phyloP scores from a whole-genome alignment of 2,113 vertebrate species.

The Neodontobutis hainanensis region DNA sequence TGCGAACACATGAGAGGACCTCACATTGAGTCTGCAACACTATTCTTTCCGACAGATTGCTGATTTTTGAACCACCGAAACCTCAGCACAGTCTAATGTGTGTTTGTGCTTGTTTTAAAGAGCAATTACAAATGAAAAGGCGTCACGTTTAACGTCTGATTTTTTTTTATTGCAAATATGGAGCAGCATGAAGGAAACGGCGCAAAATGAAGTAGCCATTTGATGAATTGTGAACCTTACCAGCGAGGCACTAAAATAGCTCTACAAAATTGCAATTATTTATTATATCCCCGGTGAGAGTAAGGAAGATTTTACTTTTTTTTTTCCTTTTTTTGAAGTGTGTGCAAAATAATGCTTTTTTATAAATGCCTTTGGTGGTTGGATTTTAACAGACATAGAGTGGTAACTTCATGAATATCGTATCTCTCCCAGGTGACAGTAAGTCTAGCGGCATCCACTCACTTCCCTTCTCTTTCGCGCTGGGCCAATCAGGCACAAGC shows the following conservation, averaged over 20 bases:
- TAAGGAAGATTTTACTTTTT: too few relatives aligned
- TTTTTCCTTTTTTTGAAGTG: too few relatives aligned
- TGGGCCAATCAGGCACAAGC: slow-evolving; percentile 71
- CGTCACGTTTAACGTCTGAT: slow-evolving; percentile 42
- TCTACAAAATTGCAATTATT: too few relatives aligned
- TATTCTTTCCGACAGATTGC: slow-evolving; percentile 50
- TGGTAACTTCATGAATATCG: slow-evolving; percentile 16
- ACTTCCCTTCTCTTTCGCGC: slow-evolving; percentile 61
- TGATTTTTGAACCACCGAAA: slow-evolving; percentile 57
- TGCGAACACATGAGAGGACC: slow-evolving; percentile 63
- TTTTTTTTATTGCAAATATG: slow-evolving; percentile 31
- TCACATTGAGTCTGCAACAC: slow-evolving; percentile 63
- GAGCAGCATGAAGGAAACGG: slow-evolving; percentile 21
- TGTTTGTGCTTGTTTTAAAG: slow-evolving; percentile 67
- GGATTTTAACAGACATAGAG: neutral
- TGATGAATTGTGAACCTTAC: slow-evolving; percentile 16
- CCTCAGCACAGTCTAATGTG: slow-evolving; percentile 54
- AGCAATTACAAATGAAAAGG: slow-evolving; percentile 54
- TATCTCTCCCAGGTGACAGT: slow-evolving; percentile 48
- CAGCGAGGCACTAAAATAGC: neutral
- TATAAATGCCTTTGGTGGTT: neutral
- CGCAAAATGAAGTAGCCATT: slow-evolving; percentile 19
- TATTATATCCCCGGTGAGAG: too few relatives aligned
- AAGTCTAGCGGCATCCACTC: slow-evolving; percentile 37
- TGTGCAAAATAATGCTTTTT: too few relatives aligned